Base-by-base conservation (phyloP, 2,888 invertebrate genomes). In the Agrypnus murinus region DNA sequence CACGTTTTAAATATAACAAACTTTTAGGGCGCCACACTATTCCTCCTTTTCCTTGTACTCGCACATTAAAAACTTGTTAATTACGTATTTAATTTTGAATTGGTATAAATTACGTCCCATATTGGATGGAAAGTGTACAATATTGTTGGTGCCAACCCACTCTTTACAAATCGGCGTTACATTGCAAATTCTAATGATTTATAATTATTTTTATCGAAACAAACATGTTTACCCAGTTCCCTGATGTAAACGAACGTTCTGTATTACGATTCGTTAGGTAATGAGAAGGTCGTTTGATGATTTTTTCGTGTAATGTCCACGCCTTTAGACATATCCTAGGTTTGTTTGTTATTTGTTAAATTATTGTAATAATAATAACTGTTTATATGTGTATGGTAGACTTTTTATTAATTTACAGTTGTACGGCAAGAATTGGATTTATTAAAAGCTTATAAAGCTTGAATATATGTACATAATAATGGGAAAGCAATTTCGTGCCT, bases 261-360 rank as follows among this genome's bases (percentile, higher is more conserved):
- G 43, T 43, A n/a, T n/a, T n/a, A 15, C 8, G 36, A n/a, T 15
- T 34, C 34, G 34, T 53, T 53, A 53, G 34, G 48, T 34, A 34
- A 53, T 15, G 32, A 40, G 32, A 55, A 55, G 55, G 55, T 38
- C 55, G 36, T 55, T 53, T n/a, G 14, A 36, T 7, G 32, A 32
- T 53, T 55, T 55, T 55, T 55, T 48, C 14, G 55, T 15, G 36
- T 15, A 19, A 55, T 12, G 38, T 55, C 55, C 55, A 36, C 55
- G 36, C 55, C 55, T 36, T 19, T 36, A 34, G 15, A 25, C 5
- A 36, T 55, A 55, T 55, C 48, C 48, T 31, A 48, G 25, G n/a
- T 48, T 31, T 48, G 43, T 43, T 43, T 43, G 43, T 43, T 43
- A 43, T 43, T 14, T 25, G 25, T 25, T n/a, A n/a, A n/a, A n/a